Evolutionary conservation across 2,797 vertebrate species (phyloP), one percentile per base, ranked within the genome.

Genomic region (Arnoldichthys spilopterus): DNA sequence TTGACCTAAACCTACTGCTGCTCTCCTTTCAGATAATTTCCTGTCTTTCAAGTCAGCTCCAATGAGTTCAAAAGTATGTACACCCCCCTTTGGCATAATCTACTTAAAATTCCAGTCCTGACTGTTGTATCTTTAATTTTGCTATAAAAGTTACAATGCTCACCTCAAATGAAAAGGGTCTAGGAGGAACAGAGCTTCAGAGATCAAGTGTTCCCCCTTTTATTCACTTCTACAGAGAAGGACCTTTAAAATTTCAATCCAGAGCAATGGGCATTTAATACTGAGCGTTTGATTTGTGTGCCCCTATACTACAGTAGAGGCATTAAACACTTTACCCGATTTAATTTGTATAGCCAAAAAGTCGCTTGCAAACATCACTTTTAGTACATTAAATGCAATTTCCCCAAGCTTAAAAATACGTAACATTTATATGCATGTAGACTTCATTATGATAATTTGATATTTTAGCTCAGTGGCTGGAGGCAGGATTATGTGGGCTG

Each of bases 361-460:
- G 59, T 62, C 56, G 34, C 66, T 61, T 77, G 51, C 51, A 66
- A 47, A 53, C 63, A 76, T 63, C 43, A 16, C 12, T 37, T 63
- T n/a, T n/a, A 71, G 75, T 72, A 72, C 59, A 74, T 77, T 85
- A 70, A 72, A 76, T 85, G 47, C 64, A 72, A 78, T 87, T 84
- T 87, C 85, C 74, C 30, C 77, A 81, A 85, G 78, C 59, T 88
- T 91, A 78, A 90, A 91, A 92, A 91, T 91, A 85, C 88, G 85
- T 72, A 88, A 86, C 91, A 93, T 93, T 94, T 94, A 92, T 86
- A 93, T 94, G 91, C 90, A 91, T 92, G 94, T 93, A 92, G 89
- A 90, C 84, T 91, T 94, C 87, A 91, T 94, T 94, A 94, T 93
- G 92, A 90, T 94, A 92, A 94, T 94, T 92, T 93, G 87, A 93